Evolutionary conservation across 2,888 invertebrate species (phyloP), one percentile per base, ranked within the genome.

Genomic region (Pheosia gnoma): DNA sequence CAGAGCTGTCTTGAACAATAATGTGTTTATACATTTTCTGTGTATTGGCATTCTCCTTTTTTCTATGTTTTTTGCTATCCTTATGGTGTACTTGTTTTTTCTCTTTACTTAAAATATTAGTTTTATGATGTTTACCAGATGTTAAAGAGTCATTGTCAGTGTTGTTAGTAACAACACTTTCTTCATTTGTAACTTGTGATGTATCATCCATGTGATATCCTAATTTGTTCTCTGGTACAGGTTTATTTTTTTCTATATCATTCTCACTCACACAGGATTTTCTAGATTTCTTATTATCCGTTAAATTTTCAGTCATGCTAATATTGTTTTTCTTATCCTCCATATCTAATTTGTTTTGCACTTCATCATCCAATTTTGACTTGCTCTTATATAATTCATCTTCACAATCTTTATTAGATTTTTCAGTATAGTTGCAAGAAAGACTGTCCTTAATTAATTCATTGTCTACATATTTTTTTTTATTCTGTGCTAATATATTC

Each of bases 1-100:
- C 79, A 52, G 87, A 85, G 68, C 75, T 80, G 25, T 81, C 76
- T 62, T 77, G 70, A 37, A 78, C 41, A 9, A 60, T 72, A 9
- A 78, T 70, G 56, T 72, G 72, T 65, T 70, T 79, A 11, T 70
- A 76, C 65, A 68, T 78, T 66, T 69, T 78, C n/a, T 60, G 61
- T 58, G 63, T 71, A n/a, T 52, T 58, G 57, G 13, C 60, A 52
- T 60, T 60, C 8, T 59, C 59, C 51, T 57, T 41, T 11, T 49
- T 60, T 47, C 63, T 61, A 57, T 36, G 63, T 58, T 56, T 56
- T 56, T 59, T 62, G 41, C 62, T 59, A 3, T 55, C 11, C 36
- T 38, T 55, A 10, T 38, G 7, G 8, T 4, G 25, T 3, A 39
- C n/a, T 51, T 39, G 0, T 10, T n/a, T 25, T 45, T 8, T 11